These are phyloP conservation scores for Rana temporaria DNA, from an alignment of 2,113 vertebrate species.

Conservation along the genomic window DNA sequence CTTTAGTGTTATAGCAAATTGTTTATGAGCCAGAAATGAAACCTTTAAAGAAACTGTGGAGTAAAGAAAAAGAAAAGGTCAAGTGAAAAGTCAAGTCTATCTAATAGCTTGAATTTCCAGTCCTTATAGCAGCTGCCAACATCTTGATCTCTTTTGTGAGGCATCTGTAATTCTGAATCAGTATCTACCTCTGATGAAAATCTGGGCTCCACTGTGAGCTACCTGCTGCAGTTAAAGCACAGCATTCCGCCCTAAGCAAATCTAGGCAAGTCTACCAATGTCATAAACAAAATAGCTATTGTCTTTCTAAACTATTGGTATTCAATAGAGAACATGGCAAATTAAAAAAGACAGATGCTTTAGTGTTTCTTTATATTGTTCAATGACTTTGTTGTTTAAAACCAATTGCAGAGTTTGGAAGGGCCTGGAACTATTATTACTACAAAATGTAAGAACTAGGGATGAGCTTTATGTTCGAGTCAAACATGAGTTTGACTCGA, in stretches of 20 bases:
- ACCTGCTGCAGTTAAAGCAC: constrained; percentile 22
- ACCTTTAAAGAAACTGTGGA: constrained; percentile 44
- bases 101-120: constrained; percentile 42
- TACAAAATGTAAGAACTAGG: too few relatives aligned
- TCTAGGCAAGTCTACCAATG: constrained; percentile 16
- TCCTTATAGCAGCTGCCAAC: constrained; percentile 24
- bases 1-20: constrained; percentile 40
- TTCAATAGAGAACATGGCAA: not conserved
- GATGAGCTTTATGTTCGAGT: too few relatives aligned
- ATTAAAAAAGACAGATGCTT: not conserved
- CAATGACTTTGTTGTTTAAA: constrained; percentile 1
- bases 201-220: constrained; percentile 15
- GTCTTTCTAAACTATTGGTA: constrained; percentile 16
- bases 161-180: constrained; percentile 44
- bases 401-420: not conserved
- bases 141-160: constrained; percentile 42
- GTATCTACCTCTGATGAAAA: constrained; percentile 31
- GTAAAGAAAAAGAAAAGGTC: constrained; percentile 53
- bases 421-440: too few relatives aligned
- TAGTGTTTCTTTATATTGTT: constrained; percentile 3
- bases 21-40: constrained; percentile 23
- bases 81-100: constrained; percentile 52
- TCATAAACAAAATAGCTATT: constrained; percentile 31
- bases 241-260: not conserved
- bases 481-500: too few relatives aligned